Evolutionary conservation across 2,888 invertebrate genomes (phyloP).

Genomic region (Rhabditophanes sp.): DNA sequence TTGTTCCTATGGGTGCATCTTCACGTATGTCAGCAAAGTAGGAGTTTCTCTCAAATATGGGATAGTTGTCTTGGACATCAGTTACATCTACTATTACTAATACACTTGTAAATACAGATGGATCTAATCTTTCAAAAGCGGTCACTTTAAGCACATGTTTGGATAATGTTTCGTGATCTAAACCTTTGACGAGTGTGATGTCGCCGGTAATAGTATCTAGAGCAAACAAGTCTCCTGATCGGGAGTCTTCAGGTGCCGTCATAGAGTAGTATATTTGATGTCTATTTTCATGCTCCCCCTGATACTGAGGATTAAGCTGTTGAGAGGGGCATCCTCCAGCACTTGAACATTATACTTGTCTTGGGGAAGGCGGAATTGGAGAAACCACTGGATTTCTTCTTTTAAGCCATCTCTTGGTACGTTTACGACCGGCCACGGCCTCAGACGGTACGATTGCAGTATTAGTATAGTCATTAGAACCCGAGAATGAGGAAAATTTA

Average conservation of each 20-base stretch:
- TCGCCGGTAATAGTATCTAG: slow-evolving; percentile 27
- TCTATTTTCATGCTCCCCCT: slow-evolving; percentile 25
- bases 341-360: slow-evolving; percentile 36
- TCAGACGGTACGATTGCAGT: background rate
- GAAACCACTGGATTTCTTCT: slow-evolving; percentile 30
- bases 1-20: slow-evolving; percentile 51
- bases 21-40: slow-evolving; percentile 77
- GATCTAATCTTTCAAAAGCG: slow-evolving; percentile 36
- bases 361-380: slow-evolving; percentile 36
- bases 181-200: slow-evolving; percentile 29
- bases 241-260: slow-evolving; percentile 34
- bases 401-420: slow-evolving; percentile 30
- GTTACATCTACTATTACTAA: slow-evolving; percentile 60
- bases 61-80: slow-evolving; percentile 74
- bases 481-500: slow-evolving; percentile 4
- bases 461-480: slow-evolving; percentile 4
- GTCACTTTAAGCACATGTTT: slow-evolving; percentile 37
- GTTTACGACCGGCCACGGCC: slow-evolving; percentile 1
- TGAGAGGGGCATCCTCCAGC: slow-evolving; percentile 24
- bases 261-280: slow-evolving; percentile 37
- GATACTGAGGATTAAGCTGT: slow-evolving; percentile 20
- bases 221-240: slow-evolving; percentile 13
- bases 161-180: slow-evolving; percentile 35
- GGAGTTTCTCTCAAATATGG: slow-evolving; percentile 73
- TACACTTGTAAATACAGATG: slow-evolving; percentile 27